Evolutionary conservation across 2,888 invertebrate species (phyloP).

Genomic region (Nomada goodeniana): DNA sequence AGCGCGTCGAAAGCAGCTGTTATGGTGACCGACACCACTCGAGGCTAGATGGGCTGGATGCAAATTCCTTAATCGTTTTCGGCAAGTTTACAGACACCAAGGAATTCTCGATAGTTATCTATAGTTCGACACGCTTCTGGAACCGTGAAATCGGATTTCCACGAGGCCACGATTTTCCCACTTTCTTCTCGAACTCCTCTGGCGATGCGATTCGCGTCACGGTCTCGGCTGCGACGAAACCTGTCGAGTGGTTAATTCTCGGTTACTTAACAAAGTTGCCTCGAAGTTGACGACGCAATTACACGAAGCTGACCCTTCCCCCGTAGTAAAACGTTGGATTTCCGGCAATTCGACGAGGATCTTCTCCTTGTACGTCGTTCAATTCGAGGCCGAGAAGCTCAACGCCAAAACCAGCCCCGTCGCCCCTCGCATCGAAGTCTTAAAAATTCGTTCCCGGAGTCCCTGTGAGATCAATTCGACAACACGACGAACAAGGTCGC

Average conservation of each 20-base stretch:
- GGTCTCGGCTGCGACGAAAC: neutral
- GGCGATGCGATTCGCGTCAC: neutral
- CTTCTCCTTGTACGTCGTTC: neutral
- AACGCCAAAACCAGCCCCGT: neutral
- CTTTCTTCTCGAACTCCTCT: neutral
- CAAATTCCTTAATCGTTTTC: slow-evolving; percentile 67
- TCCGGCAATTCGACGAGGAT: neutral
- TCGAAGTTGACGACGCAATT: slow-evolving; percentile 13
- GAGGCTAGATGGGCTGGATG: slow-evolving; percentile 50
- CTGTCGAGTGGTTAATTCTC: neutral
- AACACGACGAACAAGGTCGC: neutral
- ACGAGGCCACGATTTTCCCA: neutral
- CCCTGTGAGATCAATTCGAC: neutral
- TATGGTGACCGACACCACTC: slow-evolving; percentile 49
- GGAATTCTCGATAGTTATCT: slow-evolving; percentile 14
- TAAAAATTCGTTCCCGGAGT: slow-evolving; percentile 29
- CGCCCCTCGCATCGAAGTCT: neutral
- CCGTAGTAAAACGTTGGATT: neutral
- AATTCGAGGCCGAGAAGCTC: neutral
- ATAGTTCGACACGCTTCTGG: neutral
- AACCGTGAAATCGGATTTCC: slow-evolving; percentile 12
- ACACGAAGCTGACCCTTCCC: neutral
- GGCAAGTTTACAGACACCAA: slow-evolving; percentile 46
- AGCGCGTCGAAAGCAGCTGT: slow-evolving; percentile 34
- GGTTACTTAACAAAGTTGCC: neutral